phyloP scores from a whole-genome alignment of 2,797 vertebrate genomes.

The Scarus forsteni region DNA sequence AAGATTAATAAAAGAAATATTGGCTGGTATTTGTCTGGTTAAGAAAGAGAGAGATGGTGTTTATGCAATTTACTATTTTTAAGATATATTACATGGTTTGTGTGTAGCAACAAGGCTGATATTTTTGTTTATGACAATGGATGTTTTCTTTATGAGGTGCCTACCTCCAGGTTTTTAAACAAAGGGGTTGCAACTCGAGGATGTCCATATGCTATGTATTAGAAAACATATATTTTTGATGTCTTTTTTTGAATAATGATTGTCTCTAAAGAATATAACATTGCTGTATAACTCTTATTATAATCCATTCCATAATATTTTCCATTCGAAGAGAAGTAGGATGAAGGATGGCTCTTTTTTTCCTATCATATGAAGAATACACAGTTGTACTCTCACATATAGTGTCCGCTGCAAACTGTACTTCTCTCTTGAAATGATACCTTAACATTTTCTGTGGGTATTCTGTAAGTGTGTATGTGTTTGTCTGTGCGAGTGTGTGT shows the following conservation, averaged over 20 bases:
- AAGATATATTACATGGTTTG: constrained; percentile 63
- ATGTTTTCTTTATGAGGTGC: constrained; percentile 70
- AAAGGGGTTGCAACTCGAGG: constrained; percentile 46
- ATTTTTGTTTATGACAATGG: constrained; percentile 55
- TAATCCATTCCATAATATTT: constrained; percentile 59
- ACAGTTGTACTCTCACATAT: constrained; percentile 48
- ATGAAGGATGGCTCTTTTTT: constrained; percentile 37
- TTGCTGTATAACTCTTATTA: constrained; percentile 62
- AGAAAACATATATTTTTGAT: constrained; percentile 81
- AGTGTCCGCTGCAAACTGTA: constrained; percentile 59
- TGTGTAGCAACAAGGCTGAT: constrained; percentile 70
- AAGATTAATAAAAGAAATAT: constrained; percentile 25
- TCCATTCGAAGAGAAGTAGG: constrained; percentile 56
- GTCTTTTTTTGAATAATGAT: constrained; percentile 73
- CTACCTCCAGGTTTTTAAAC: constrained; percentile 67
- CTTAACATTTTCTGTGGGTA: constrained; percentile 51
- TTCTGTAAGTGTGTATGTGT: constrained; percentile 42
- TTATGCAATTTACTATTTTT: constrained; percentile 84
- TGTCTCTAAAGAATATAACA: constrained; percentile 69
- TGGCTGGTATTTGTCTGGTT: constrained; percentile 51
- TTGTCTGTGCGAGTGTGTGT: constrained; percentile 40
- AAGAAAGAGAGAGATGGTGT: constrained; percentile 66
- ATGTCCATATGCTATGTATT: constrained; percentile 68
- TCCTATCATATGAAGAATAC: constrained; percentile 46
- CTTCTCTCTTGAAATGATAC: constrained; percentile 61